Conservation (phyloP, 2,797 vertebrate species). For the Heliangelus exortis region DNA sequence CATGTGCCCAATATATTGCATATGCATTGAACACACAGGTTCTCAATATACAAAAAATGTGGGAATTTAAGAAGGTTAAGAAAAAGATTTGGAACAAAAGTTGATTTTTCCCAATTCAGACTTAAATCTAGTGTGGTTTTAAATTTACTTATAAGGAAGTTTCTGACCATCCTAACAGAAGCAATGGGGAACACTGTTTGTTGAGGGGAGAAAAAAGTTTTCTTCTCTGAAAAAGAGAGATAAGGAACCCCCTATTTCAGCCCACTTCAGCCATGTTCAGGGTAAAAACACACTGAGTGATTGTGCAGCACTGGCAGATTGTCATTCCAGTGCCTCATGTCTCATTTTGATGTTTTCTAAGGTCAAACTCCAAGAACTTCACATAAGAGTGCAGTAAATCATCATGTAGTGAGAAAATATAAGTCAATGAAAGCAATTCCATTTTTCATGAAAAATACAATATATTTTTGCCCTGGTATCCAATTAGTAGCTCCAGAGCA, state of each 20-base stretch:
- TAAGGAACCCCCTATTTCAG: background rate
- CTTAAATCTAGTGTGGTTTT: background rate
- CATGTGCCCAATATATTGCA: background rate
- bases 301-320: background rate
- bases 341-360: background rate
- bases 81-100: background rate
- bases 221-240: background rate
- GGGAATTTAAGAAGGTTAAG: background rate
- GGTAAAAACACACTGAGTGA: background rate
- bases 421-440: background rate
- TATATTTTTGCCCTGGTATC: fast-evolving
- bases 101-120: background rate
- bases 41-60: background rate
- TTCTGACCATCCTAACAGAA: background rate
- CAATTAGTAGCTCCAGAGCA: background rate
- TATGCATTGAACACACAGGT: background rate
- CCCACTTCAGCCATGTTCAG: background rate
- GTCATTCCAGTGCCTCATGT: background rate
- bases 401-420: background rate
- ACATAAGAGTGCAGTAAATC: background rate
- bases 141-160: background rate
- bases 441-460: background rate
- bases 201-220: background rate
- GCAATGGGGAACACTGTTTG: background rate
- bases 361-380: background rate